Percentiles rank a stretch among this genome's conserved stretches.
Conservation (phyloP, 2,888 invertebrate genomes). For the Drosophila fungiperda region DNA sequence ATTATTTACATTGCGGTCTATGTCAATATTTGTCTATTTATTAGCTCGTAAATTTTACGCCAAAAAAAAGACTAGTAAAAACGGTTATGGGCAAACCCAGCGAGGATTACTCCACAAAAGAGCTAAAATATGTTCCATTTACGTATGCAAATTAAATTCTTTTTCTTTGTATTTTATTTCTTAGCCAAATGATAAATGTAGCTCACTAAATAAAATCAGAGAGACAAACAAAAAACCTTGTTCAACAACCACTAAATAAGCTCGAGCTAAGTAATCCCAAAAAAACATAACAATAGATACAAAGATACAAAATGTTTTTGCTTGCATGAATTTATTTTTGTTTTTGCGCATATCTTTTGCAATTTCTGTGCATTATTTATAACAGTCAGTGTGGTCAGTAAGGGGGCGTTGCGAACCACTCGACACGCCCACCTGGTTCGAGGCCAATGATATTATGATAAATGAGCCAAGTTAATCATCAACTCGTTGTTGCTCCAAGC, state of each 20-base stretch:
- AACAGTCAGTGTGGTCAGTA: conserved; percentile 44
- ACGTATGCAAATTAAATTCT: conserved; percentile 60
- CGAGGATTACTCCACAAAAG: background rate
- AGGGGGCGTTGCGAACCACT: conserved; percentile 13
- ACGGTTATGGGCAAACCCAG: background rate
- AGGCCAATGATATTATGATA: conserved; percentile 69
- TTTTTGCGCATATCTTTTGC: conserved; percentile 33
- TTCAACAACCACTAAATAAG: conserved; percentile 17
- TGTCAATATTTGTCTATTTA: conserved; percentile 12
- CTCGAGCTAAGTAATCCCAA: conserved; percentile 24
- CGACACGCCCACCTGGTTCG: conserved; percentile 16
- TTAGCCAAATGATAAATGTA: conserved; percentile 32
- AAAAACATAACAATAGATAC: conserved; percentile 10
- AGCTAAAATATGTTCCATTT: background rate
- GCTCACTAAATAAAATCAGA: conserved; percentile 26
- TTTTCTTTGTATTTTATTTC: conserved; percentile 23
- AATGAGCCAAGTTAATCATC: conserved; percentile 69
- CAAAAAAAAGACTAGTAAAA: background rate
- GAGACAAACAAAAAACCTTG: background rate
- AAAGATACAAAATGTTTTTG: conserved; percentile 32
- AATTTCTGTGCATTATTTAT: conserved; percentile 67
- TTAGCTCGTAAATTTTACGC: background rate
- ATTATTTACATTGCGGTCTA: conserved; percentile 19
- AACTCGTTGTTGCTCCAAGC: conserved; percentile 23
- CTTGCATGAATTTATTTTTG: conserved; percentile 23